Evolutionary conservation across 2,797 vertebrate genomes (phyloP), one percentile per base, ranked within the genome.

Genomic region (Pogoniulus pusillus): DNA sequence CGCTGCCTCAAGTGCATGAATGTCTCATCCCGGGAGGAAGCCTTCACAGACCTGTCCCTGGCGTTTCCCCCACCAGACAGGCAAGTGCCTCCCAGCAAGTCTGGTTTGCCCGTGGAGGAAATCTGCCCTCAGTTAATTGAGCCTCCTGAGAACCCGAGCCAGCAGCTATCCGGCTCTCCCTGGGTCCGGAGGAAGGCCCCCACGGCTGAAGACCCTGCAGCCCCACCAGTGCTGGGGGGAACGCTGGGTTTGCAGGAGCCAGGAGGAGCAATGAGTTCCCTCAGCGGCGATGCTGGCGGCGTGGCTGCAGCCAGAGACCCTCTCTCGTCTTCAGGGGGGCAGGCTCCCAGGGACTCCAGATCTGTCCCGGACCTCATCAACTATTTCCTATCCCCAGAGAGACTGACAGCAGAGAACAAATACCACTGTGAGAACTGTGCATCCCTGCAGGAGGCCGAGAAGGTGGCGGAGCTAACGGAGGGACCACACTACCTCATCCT

Each of bases 401-500:
- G 91, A 90, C 93, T 98, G 95, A 97, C 97, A 0, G 97, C 97
- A 1, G 98, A 98, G 83, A 98, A 98, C 91, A 97, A 97, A 59
- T 98, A 98, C 92, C 96, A 97, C 94, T 98, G 98, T 72, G 98
- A 98, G 92, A 92, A 96, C 6, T 98, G 98, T 0, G 96, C 97
- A 2, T 98, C 98, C 19, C 91, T 98, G 94, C 98, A 98, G 94
- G 98, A 98, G 0, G 98, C 98, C 0, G 98, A 98, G 96, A 98
- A 97, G 93, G 96, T 97, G 76, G 97, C 98, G 1, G 98, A 98
- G 89, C 94, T 98, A 92, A 97, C 97, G 0, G 96, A 96, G 60
- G 97, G 97, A 10, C 98, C 98, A 0, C 97, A 97, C 90, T 98
- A 98, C 96, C 98, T 98, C 90, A 97, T 98, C 86, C 96, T 98